Evolutionary conservation across 2,888 invertebrate species (phyloP), one percentile per base, ranked within the genome.

Genomic region (Tenthredo livida): DNA sequence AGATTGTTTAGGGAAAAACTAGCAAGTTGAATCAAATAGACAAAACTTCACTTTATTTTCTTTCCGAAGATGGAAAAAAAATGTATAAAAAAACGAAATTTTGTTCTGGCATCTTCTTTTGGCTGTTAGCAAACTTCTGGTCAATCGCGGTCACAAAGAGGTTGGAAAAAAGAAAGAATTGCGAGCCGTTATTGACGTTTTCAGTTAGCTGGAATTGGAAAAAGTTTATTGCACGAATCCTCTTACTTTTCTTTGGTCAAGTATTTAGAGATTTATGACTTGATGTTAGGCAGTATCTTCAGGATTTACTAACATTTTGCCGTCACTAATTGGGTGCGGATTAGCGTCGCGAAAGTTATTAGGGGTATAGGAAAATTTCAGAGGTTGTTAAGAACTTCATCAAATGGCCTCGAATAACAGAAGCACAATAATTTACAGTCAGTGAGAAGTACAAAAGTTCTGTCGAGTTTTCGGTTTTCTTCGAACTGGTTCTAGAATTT

Each of bases 331-430:
- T 88, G 89, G 86, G 87, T 86, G n/a, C n/a, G 90, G 90, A 91
- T 91, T 91, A 90, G 87, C 88, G 90, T 90, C 89, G 89, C 84
- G 33, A 77, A 9, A 65, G 6, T 86, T 91, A 91, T 87, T 89
- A 90, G 90, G 90, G 86, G 73, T 67, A 82, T 88, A 90, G 89
- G 9, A 75, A 5, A 78, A 43, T 70, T 73, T 4, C 33, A 37
- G 72, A 25, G 72, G 17, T 33, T 37, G 54, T 33, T 33, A n/a
- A 33, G 47, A 21, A 47, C 40, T 47, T 25, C 40, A n/a, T 25
- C 17, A 40, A 12, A 10, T 12, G 21, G 40, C 21, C 21, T 47
- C 37, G 17, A 50, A 5, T 50, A 50, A 50, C 17, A 50, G 5
- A 50, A 17, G 6, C 50, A 17, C 17, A 50, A 50, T 50, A 17